phyloP scores from a whole-genome alignment of 2,113 vertebrate genomes.

The Archilochus colubris region DNA sequence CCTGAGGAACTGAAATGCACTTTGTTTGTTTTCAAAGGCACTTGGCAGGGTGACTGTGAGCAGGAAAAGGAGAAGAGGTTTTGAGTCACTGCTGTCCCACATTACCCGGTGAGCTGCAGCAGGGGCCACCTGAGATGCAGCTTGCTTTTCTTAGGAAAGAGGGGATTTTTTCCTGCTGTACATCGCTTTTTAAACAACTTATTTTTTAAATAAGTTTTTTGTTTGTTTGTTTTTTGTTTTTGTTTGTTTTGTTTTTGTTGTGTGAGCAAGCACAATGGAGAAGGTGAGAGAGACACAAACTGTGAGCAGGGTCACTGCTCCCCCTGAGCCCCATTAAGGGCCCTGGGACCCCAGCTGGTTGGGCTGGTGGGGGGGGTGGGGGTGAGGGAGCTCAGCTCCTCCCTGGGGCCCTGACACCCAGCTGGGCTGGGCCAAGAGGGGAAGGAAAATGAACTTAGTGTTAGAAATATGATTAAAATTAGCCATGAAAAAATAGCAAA shows the following conservation, averaged over 20 bases:
- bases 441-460: not conserved
- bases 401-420: not conserved
- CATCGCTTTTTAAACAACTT: not conserved
- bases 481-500: not conserved
- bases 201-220: not conserved
- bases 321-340: not conserved
- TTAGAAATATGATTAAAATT: not conserved
- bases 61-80: constrained; percentile 51
- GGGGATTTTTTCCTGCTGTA: not conserved
- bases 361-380: too few relatives aligned
- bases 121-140: not conserved
- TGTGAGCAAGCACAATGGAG: not conserved
- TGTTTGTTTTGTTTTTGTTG: too few relatives aligned
- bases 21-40: constrained; percentile 34
- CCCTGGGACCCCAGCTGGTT: too few relatives aligned
- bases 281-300: not conserved
- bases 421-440: not conserved
- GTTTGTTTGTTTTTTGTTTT: too few relatives aligned
- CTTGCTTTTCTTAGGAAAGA: not conserved
- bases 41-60: not conserved
- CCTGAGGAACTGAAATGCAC: constrained; percentile 14
- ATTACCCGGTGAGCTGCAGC: not conserved
- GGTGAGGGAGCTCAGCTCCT: not conserved
- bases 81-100: constrained; percentile 26
- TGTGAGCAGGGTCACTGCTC: not conserved